phyloP scores from a whole-genome alignment of 2,113 vertebrate species.

The Salvelinus sp. region DNA sequence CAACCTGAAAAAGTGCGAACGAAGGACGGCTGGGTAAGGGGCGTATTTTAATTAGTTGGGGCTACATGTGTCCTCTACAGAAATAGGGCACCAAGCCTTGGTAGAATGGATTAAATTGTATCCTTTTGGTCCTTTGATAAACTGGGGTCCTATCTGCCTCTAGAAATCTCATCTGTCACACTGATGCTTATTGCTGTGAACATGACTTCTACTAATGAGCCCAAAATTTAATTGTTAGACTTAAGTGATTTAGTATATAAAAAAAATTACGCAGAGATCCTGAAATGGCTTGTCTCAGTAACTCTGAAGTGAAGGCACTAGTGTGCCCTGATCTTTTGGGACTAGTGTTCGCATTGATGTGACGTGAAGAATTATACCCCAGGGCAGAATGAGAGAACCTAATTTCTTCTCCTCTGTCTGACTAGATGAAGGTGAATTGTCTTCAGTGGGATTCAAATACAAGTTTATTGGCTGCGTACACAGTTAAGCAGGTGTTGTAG shows the following conservation, averaged over 20 bases:
- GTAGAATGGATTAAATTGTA: slow-evolving; percentile 18
- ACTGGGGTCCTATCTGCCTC: slow-evolving; percentile 27
- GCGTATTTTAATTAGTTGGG: slow-evolving; percentile 40
- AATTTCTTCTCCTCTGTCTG: slow-evolving; percentile 65
- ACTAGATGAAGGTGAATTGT: slow-evolving; percentile 65
- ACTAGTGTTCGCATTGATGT: slow-evolving; percentile 5
- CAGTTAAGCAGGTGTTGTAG: too few species aligned
- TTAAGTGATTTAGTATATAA: slow-evolving; percentile 29
- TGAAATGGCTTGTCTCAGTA: slow-evolving; percentile 35
- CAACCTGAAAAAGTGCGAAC: slow-evolving; percentile 93
- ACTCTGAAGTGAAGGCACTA: slow-evolving; percentile 47
- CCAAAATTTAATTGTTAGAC: slow-evolving; percentile 19
- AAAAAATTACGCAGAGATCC: slow-evolving; percentile 27
- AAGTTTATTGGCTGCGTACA: too few species aligned
- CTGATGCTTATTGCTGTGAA: neutral
- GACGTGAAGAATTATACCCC: slow-evolving; percentile 68
- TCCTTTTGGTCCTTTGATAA: slow-evolving; percentile 1
- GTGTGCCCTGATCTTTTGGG: slow-evolving; percentile 60
- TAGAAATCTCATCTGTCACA: neutral
- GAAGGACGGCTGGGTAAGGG: slow-evolving; percentile 96
- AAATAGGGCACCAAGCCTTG: slow-evolving; percentile 5
- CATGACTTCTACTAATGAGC: neutral
- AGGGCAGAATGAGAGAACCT: slow-evolving; percentile 66
- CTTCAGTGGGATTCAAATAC: slow-evolving; percentile 38
- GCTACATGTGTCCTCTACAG: slow-evolving; percentile 30